Conservation (phyloP, 2,797 vertebrate species). For the Hypotaenidia philippensis region DNA sequence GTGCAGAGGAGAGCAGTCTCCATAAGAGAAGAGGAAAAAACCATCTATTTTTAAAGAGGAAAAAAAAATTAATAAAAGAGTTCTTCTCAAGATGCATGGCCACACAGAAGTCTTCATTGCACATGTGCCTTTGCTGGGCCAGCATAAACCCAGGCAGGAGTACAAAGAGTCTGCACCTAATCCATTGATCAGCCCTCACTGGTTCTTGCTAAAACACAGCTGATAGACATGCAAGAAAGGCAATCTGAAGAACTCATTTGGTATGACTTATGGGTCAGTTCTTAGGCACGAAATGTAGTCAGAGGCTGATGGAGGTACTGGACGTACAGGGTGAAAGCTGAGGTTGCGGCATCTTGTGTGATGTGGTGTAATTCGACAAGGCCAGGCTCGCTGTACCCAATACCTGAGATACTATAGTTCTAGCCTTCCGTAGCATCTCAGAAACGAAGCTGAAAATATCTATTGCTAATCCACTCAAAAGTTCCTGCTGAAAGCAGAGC, state of each 20-base stretch:
- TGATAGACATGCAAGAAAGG: background rate
- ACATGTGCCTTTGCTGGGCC: background rate
- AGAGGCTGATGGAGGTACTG: background rate
- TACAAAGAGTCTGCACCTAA: background rate
- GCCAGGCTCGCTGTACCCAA: background rate
- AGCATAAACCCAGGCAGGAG: background rate
- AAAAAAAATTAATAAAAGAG: background rate
- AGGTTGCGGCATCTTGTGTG: background rate
- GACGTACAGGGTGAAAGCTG: background rate
- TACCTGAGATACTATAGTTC: background rate
- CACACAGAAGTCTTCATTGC: background rate
- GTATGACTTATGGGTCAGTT: background rate
- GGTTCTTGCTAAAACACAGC: background rate
- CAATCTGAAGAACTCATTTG: background rate
- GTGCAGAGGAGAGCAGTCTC: background rate
- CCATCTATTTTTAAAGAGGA: background rate
- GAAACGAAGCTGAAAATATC: background rate
- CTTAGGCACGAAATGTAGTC: background rate
- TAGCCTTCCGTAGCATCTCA: background rate
- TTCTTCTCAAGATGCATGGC: background rate
- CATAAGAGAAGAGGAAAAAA: background rate
- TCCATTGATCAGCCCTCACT: background rate
- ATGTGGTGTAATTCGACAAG: background rate
- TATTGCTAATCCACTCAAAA: background rate
- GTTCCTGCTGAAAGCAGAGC: background rate